Evolutionary conservation across 2,113 vertebrate species (phyloP), one percentile per base, ranked within the genome.

Genomic region (Conger conger): DNA sequence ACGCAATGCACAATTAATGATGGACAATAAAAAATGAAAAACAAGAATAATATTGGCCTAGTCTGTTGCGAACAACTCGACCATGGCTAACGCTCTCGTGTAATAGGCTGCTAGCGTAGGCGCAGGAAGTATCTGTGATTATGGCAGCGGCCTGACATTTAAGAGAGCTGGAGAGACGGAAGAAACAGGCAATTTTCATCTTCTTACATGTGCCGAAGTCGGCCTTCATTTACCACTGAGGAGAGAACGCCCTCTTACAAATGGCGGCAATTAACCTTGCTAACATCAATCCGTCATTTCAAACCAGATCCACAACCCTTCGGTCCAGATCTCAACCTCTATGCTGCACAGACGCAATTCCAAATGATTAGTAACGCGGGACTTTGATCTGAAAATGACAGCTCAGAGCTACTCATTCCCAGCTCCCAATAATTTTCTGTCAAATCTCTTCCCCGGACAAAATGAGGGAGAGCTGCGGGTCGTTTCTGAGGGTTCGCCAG

Each of bases 381-480:
- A 79, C 80, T 94, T 93, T 94, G 93, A 94, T 94, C 93, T 93
- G 76, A 80, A 87, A 91, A 90, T 87, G 89, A 85, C 54, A 79
- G 86, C 86, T 89, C 93, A 33, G 36, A 92, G 85, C 89, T 82
- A 86, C 91, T 93, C 92, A 92, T 90, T 89, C 87, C 87, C 78
- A 81, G 77, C 63, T 84, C 86, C 91, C 93, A 92, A 93, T 93
- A 91, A 93, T 91, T 88, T 63, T 53, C 86, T 88, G 91, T 91
- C 90, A 89, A 89, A 90, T 91, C 83, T 27, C 86, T 81, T 88
- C 85, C 87, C 88, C 84, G 85, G 88, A 89, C 88, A 88, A 89
- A 91, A 90, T 88, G 18, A 4, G 18, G 8, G 23, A 63, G 4
- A 60, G 57, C 17, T 23, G 35, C 36, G 63, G 18, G 42, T 38